Conservation (phyloP, 2,888 invertebrate genomes). For the Octonoba sinensis region DNA sequence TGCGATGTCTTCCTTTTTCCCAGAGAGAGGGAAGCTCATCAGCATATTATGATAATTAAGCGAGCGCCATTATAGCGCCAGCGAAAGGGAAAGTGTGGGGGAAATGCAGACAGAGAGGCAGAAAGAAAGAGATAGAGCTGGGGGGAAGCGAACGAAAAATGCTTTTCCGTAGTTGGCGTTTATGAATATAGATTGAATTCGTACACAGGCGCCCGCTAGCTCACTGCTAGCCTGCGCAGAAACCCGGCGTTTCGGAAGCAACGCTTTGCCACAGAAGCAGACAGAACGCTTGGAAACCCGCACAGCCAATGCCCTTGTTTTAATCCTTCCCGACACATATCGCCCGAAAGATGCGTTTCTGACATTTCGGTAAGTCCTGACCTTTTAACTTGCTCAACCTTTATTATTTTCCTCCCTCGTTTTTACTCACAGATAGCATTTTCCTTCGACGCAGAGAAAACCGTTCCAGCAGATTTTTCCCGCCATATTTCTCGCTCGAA, state of each 20-base stretch:
- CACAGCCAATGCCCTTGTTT: conserved; percentile 2
- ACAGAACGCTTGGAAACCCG: neutral
- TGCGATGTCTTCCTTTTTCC: neutral
- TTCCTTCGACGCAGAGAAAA: too few species aligned
- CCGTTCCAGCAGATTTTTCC: too few species aligned
- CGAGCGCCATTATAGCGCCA: conserved; percentile 33
- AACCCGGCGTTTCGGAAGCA: conserved; percentile 13
- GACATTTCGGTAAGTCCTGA: too few species aligned
- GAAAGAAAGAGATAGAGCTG: conserved; percentile 3
- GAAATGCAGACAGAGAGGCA: too few species aligned
- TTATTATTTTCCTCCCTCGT: too few species aligned
- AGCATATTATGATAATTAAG: conserved; percentile 62
- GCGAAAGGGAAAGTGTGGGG: conserved; percentile 13
- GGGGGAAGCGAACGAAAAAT: conserved; percentile 30
- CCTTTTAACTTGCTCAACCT: too few species aligned
- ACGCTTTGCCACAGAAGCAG: conserved; percentile 13
- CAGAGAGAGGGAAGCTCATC: conserved; percentile 9
- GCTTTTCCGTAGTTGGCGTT: conserved; percentile 47
- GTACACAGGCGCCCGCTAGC: conserved; percentile 38
- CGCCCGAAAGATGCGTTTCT: neutral
- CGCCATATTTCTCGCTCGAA: neutral
- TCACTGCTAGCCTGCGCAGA: conserved; percentile 47
- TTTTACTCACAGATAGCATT: too few species aligned
- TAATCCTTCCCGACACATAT: conserved; percentile 10
- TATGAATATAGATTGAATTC: conserved; percentile 63